phyloP scores from a whole-genome alignment of 2,888 invertebrate genomes.

The Drosophila hamatofila region DNA sequence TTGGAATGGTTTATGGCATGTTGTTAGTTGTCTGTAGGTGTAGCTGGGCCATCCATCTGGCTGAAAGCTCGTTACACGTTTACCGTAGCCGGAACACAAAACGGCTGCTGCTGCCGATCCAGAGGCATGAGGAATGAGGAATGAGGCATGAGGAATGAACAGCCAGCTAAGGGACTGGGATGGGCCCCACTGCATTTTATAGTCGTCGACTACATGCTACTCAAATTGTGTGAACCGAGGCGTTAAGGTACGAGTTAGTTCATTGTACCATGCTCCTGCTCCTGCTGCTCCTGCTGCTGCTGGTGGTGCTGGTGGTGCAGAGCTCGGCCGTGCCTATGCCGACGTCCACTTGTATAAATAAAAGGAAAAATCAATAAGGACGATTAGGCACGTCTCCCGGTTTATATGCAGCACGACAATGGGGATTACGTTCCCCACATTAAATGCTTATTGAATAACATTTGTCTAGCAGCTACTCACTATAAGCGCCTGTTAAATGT shows the following conservation, averaged over 20 bases:
- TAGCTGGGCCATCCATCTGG: conserved; percentile 71
- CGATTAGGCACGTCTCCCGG: conserved; percentile 81
- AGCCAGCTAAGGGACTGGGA: conserved; percentile 14
- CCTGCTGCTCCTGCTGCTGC: conserved; percentile 39
- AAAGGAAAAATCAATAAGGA: conserved; percentile 76
- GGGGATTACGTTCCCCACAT: conserved; percentile 20
- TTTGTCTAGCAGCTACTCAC: conserved; percentile 19
- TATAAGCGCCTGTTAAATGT: conserved; percentile 4
- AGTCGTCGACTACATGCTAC: conserved; percentile 72
- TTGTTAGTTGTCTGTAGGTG: conserved; percentile 66
- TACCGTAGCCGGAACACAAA: conserved; percentile 68
- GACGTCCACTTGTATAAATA: conserved; percentile 66
- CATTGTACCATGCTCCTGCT: conserved; percentile 71
- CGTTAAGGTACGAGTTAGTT: conserved; percentile 81
- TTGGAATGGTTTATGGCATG: conserved; percentile 73
- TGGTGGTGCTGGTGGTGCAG: conserved; percentile 15
- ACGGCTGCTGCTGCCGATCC: conserved; percentile 40
- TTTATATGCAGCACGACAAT: conserved; percentile 65
- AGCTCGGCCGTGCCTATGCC: conserved; percentile 4
- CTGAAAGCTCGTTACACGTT: conserved; percentile 76
- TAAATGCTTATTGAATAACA: conserved; percentile 23
- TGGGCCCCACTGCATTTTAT: conserved; percentile 71
- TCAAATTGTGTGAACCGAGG: conserved; percentile 81
- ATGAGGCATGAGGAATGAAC: not conserved
- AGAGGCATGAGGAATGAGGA: conserved; percentile 7